A percentile compares a stretch with the other conserved stretches of the same genome.
These are phyloP conservation scores for Prochilodus magdalenae DNA, from an alignment of 2,113 vertebrate species.

Conservation along the genomic window DNA sequence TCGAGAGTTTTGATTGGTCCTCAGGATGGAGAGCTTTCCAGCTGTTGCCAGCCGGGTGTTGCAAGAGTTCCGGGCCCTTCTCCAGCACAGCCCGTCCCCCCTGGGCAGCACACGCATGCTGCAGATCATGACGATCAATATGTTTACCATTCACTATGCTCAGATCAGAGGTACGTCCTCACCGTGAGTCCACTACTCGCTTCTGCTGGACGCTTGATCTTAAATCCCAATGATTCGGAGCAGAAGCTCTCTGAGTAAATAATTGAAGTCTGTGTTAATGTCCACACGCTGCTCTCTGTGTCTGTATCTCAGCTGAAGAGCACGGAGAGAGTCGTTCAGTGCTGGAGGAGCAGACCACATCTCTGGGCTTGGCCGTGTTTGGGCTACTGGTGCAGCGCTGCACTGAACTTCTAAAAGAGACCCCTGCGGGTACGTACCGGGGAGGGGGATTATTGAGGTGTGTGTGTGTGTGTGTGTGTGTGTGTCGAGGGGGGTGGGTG, in stretches of 20 bases:
- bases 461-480: too few species aligned
- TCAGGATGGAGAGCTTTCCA: slow-evolving; percentile 95
- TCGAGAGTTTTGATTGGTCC: slow-evolving; percentile 47
- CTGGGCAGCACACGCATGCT: slow-evolving; percentile 91
- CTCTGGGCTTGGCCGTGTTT: slow-evolving; percentile 93
- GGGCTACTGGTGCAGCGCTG: slow-evolving; percentile 90
- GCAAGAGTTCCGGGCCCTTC: slow-evolving; percentile 89
- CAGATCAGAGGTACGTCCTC: slow-evolving; percentile 83
- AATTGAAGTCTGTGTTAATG: slow-evolving; percentile 45
- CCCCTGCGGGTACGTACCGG: slow-evolving; percentile 79
- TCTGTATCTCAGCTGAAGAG: slow-evolving; percentile 69
- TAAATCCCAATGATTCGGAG: not conserved
- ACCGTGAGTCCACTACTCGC: not conserved
- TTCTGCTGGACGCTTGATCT: not conserved
- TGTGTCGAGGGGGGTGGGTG: too few species aligned
- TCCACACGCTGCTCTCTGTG: slow-evolving; percentile 43
- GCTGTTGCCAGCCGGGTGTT: slow-evolving; percentile 86
- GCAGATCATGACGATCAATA: slow-evolving; percentile 97
- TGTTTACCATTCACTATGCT: slow-evolving; percentile 94
- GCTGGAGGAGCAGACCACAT: slow-evolving; percentile 90
- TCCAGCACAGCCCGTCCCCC: slow-evolving; percentile 89
- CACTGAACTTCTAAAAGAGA: slow-evolving; percentile 83
- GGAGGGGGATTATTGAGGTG: slow-evolving; percentile 19
- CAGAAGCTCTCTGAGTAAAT: not conserved
- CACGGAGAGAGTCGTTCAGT: slow-evolving; percentile 84